Evolutionary conservation across 1,140 invertebrate species (phyloP).

Genomic region (Caenorhabditis tropicalis): DNA sequence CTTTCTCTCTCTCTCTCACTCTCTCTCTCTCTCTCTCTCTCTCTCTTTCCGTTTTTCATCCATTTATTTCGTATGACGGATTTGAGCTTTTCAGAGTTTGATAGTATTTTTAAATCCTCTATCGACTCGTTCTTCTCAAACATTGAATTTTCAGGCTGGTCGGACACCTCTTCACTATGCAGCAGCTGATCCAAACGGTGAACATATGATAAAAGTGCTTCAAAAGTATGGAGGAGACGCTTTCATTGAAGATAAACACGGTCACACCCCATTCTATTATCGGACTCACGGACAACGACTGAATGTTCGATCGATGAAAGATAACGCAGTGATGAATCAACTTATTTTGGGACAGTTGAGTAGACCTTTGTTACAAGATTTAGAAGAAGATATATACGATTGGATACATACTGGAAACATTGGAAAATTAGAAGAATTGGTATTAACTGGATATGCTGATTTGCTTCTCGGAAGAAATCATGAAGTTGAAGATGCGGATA

Average conservation of each 20-base stretch:
- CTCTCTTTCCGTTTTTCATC: not conserved
- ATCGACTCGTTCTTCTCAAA: no score
- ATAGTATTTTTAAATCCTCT: no score
- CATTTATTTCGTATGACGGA: not conserved
- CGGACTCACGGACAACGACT: conserved; percentile 70
- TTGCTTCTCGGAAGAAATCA: conserved; percentile 80
- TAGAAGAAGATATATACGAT: conserved; percentile 76
- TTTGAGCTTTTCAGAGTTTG: not conserved
- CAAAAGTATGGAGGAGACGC: conserved; percentile 71
- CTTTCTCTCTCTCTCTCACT: not conserved
- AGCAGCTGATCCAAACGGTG: conserved; percentile 70
- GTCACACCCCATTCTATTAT: conserved; percentile 71
- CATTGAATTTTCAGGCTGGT: conserved; percentile 69
- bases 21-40: not conserved
- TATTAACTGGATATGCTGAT: conserved; percentile 84
- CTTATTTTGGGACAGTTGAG: conserved; percentile 69
- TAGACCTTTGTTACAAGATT: conserved; percentile 69
- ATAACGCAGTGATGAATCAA: conserved; percentile 72
- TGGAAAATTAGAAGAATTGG: conserved; percentile 86
- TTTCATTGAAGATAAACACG: conserved; percentile 72
- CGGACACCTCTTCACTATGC: conserved; percentile 70
- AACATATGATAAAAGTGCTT: conserved; percentile 72
- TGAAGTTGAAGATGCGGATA: conserved; percentile 76
- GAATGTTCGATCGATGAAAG: conserved; percentile 70
- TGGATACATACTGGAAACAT: conserved; percentile 82